Evolutionary conservation across 2,113 vertebrate genomes (phyloP).

Genomic region (Bostrychus sinensis): DNA sequence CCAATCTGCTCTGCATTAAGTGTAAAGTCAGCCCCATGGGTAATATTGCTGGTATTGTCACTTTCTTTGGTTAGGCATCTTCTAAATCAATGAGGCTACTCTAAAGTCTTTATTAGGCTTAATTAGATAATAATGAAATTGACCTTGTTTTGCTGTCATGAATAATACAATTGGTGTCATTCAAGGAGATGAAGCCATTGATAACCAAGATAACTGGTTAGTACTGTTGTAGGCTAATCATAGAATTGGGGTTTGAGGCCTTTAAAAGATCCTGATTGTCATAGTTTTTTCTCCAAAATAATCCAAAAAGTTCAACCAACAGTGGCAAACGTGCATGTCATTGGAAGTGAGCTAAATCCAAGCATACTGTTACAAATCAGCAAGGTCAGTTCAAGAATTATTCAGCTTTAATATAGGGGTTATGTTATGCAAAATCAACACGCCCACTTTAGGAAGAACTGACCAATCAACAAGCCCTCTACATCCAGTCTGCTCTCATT

Average conservation of each 20-base stretch:
- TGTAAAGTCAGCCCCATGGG: conserved; percentile 62
- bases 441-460: no score
- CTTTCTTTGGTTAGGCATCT: conserved; percentile 73
- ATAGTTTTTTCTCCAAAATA: conserved; percentile 12
- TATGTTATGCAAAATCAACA: no score
- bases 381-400: neutral
- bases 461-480: no score
- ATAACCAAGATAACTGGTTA: neutral
- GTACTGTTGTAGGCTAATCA: neutral
- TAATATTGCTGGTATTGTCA: conserved; percentile 70
- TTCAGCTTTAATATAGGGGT: no score
- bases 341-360: neutral
- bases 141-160: conserved; percentile 19
- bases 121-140: neutral
- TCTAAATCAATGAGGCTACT: conserved; percentile 61
- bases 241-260: neutral
- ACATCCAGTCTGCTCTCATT: no score
- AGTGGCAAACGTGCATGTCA: neutral
- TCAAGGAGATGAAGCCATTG: neutral
- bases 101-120: neutral
- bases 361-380: neutral
- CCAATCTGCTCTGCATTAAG: conserved; percentile 79
- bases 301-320: neutral
- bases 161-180: neutral
- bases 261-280: neutral